These are phyloP conservation scores for Drosophila nigrodunni DNA, from an alignment of 1,140 invertebrate species.

Conservation along the genomic window DNA sequence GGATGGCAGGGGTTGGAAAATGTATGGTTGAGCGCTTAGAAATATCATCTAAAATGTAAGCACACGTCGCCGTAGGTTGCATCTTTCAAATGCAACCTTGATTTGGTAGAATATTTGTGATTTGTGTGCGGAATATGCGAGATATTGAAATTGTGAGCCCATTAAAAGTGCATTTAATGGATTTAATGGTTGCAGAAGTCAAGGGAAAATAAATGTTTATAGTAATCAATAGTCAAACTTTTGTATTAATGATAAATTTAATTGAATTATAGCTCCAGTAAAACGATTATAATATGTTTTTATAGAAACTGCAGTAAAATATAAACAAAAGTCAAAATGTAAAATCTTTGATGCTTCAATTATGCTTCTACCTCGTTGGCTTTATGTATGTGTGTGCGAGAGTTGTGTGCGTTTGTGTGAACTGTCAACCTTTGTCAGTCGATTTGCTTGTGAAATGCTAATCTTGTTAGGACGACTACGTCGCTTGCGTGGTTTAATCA, in stretches of 20 bases:
- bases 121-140: conserved; percentile 31
- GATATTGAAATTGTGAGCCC: conserved; percentile 9
- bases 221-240: neutral
- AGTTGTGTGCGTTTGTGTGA: conserved; percentile 7
- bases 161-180: conserved; percentile 8
- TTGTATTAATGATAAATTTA: neutral
- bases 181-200: neutral
- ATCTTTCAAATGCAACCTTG: conserved; percentile 55
- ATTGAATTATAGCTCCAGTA: no score
- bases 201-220: neutral
- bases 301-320: conserved; percentile 63
- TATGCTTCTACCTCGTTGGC: conserved; percentile 9
- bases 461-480: conserved; percentile 66
- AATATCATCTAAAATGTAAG: conserved; percentile 75
- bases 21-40: conserved; percentile 50
- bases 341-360: conserved; percentile 44
- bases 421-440: conserved; percentile 82
- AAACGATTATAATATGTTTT: no score
- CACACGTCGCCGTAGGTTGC: conserved; percentile 26
- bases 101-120: conserved; percentile 49
- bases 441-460: conserved; percentile 79
- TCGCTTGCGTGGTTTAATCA: conserved; percentile 67
- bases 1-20: neutral
- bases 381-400: conserved; percentile 20
- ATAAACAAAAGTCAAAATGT: conserved; percentile 41